Percentiles rank a stretch among this genome's conserved stretches.
Evolutionary conservation across 2,113 vertebrate species (phyloP).

Genomic region (Odocoileus hemionus): DNA sequence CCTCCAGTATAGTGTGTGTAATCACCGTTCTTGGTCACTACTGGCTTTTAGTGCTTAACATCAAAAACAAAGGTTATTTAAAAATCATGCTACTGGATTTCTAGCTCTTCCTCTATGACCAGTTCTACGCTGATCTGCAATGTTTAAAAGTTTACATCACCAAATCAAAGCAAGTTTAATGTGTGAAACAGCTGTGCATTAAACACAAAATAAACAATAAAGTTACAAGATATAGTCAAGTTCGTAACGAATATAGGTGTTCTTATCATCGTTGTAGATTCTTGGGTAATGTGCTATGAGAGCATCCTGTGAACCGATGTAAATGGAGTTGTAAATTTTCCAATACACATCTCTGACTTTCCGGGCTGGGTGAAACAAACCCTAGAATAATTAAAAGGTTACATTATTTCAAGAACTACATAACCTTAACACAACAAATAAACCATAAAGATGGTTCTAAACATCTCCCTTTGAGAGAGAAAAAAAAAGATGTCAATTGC

Average conservation of each 20-base stretch:
- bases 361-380: conserved; percentile 96
- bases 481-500: not conserved
- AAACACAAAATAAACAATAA: conserved; percentile 79
- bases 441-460: not conserved
- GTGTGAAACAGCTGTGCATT: conserved; percentile 83
- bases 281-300: conserved; percentile 97
- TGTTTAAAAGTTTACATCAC: conserved; percentile 83
- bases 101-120: conserved; percentile 83
- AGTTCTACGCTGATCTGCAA: conserved; percentile 78
- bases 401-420: not conserved
- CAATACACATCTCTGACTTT: conserved; percentile 99
- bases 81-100: conserved; percentile 86
- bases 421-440: not conserved
- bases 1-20: conserved; percentile 79
- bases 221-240: conserved; percentile 96
- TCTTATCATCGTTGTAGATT: conserved; percentile 99
- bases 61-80: conserved; percentile 85
- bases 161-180: conserved; percentile 80
- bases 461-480: not conserved
- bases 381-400: conserved; percentile 78
- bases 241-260: conserved; percentile 96
- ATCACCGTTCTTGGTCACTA: conserved; percentile 86
- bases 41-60: conserved; percentile 82
- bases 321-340: conserved; percentile 99
- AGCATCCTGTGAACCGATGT: conserved; percentile 98